Base-by-base conservation (phyloP, 2,113 vertebrate species). In the Embiotoca jacksoni region DNA sequence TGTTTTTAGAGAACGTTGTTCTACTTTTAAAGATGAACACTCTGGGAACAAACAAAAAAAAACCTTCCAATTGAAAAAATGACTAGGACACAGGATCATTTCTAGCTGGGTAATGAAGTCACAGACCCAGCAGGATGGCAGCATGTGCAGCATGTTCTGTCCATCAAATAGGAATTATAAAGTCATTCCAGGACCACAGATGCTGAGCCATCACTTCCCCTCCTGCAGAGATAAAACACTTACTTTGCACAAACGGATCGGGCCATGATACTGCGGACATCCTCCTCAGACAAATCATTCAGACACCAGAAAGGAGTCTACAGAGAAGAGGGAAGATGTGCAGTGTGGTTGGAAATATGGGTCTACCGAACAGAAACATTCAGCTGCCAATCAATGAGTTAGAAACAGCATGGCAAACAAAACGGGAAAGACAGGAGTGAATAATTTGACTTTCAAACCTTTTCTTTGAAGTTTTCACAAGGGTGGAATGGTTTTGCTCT, bases 211-310 rank as follows among this genome's bases (percentile, higher is more conserved):
- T 23, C 23, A 23, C 23, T 23, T 23, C 23, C 23, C 23, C 23
- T 23, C 23, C 23, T 1, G 23, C 23, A 23, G 23, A 23, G 23
- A 23, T 1, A 46, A 11, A 81, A 61, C 37, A 90, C 94, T 94
- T 96, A 99, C 98, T 99, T 99, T 92, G 96, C 97, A 95, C 98
- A 99, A 23, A 99, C 96, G 66, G 98, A 98, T 92, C 97, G 92
- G 61, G 95, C 94, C 98, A 99, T 99, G 57, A 99, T 85, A 47
- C 93, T 91, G 52, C 89, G 91, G 72, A 97, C 94, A 89, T 97
- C 95, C 6, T 96, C 96, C 91, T 99, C 97, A 10, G 94, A 97
- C 69, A 97, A 94, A 84, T 96, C 94, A 70, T 52, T 91, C 65
- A 99, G 94, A 87, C 96, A 95, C 97, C 97, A 99, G 91, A 99